Evolutionary conservation across 2,113 vertebrate genomes (phyloP), one percentile per base, ranked within the genome.

Genomic region (Psilopogon haemacephalus): DNA sequence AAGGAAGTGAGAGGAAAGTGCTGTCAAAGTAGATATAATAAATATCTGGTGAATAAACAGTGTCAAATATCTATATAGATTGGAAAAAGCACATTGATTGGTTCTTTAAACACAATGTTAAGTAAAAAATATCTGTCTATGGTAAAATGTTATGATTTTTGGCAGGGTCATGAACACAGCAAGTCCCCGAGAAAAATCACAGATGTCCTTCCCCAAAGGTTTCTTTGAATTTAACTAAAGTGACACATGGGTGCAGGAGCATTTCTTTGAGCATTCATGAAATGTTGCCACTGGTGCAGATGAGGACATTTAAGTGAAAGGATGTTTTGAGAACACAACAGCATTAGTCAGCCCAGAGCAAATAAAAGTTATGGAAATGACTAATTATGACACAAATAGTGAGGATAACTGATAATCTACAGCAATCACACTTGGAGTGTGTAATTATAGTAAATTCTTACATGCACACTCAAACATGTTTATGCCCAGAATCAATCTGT

Each of bases 121-220:
- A 54, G 21, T 67, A 42, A 67, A 77, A 89, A 68, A 59, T 72
- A 65, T 11, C 74, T 80, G 40, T 8, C 69, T 85, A 42, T 58
- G 54, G 28, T 88, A 77, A 93, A 93, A 74, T 52, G 20, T 52
- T 30, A 40, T 5, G 1, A 15, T 68, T 28, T 80, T 58, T 90
- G 94, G 71, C 86, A 89, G 77, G 76, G 89, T 94, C 78, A 84
- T 8, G 60, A 83, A 80, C 64, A 76, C 86, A 89, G 9, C 44
- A 73, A 94, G 44, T 83, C 33, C 33, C 15, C 75, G 70, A 68
- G 19, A 91, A 80, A 95, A 84, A 67, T 64, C 46, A 37, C 42
- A 28, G 28, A 44, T 76, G 84, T 71, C 83, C 42, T 95, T 80
- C 83, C 82, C 76, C 44, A 64, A 44, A 89, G 83, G 44, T 8